Conservation (phyloP, 2,888 invertebrate genomes). For the Latrodectus hesperus region DNA sequence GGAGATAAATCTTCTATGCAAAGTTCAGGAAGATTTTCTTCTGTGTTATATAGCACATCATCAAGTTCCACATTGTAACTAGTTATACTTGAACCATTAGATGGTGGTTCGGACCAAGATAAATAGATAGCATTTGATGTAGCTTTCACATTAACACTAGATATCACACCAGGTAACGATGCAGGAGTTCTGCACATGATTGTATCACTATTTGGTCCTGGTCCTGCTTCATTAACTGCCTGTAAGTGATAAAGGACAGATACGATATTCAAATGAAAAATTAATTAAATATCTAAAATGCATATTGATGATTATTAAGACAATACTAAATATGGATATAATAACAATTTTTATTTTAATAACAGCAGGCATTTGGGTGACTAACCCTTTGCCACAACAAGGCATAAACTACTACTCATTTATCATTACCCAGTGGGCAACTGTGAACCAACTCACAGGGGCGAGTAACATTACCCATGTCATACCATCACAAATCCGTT, state of each 20-base stretch:
- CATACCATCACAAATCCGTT: too few relatives aligned
- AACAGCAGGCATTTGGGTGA: too few relatives aligned
- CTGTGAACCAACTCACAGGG: too few relatives aligned
- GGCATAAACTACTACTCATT: too few relatives aligned
- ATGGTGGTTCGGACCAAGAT: conserved; percentile 84
- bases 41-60: conserved; percentile 74
- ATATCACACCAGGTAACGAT: conserved; percentile 84
- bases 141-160: conserved; percentile 74
- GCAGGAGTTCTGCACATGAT: conserved; percentile 84
- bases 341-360: neutral
- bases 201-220: conserved; percentile 82
- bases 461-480: too few relatives aligned
- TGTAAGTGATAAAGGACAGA: conserved; percentile 74
- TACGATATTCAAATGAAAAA: neutral
- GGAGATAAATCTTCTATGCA: conserved; percentile 83
- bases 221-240: conserved; percentile 87
- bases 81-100: conserved; percentile 85
- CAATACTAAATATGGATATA: neutral
- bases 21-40: conserved; percentile 79
- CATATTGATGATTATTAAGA: neutral
- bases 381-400: too few relatives aligned
- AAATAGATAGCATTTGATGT: conserved; percentile 83
- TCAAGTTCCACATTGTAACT: conserved; percentile 79
- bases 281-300: too few relatives aligned
- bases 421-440: too few relatives aligned